Percentiles rank a stretch among this genome's conserved stretches.
Evolutionary conservation across 2,797 vertebrate genomes (phyloP).

Genomic region (Gadopsis bispinosus): DNA sequence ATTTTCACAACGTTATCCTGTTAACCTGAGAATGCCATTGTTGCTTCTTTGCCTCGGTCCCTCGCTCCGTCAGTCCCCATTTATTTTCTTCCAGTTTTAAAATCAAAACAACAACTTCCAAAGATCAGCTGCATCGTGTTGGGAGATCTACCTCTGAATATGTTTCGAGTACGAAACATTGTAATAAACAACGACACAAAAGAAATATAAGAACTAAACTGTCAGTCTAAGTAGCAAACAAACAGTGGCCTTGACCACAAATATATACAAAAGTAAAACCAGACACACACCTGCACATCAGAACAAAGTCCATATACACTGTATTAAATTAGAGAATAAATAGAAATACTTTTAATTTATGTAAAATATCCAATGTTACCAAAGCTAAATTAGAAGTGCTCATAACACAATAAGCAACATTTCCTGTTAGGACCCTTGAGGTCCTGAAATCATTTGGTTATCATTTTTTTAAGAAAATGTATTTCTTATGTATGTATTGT

Average conservation of each 20-base stretch:
- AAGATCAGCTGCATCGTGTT: slow-evolving; percentile 30
- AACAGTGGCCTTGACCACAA: slow-evolving; percentile 42
- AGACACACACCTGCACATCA: slow-evolving; percentile 48
- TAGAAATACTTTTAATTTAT: slow-evolving; percentile 70
- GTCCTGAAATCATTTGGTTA: slow-evolving; percentile 58
- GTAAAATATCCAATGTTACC: slow-evolving; percentile 55
- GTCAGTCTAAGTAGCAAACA: slow-evolving; percentile 40
- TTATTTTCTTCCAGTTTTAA: neutral
- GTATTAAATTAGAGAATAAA: slow-evolving; percentile 81
- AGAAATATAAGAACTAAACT: slow-evolving; percentile 37
- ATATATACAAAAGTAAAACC: slow-evolving; percentile 59
- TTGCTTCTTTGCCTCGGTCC: slow-evolving; percentile 6
- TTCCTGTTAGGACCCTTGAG: slow-evolving; percentile 14
- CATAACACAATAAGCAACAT: slow-evolving; percentile 36
- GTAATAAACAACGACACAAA: slow-evolving; percentile 52
- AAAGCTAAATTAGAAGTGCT: slow-evolving; percentile 73
- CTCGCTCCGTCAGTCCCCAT: neutral
- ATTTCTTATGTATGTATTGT: slow-evolving; percentile 1
- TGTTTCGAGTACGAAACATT: slow-evolving; percentile 44
- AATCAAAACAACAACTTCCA: slow-evolving; percentile 4
- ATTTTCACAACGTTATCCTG: slow-evolving; percentile 48
- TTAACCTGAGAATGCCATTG: slow-evolving; percentile 69
- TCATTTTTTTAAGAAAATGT: slow-evolving; percentile 39
- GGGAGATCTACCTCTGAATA: slow-evolving; percentile 38
- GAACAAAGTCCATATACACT: slow-evolving; percentile 58